Evolutionary conservation across 2,113 vertebrate genomes (phyloP), one percentile per base, ranked within the genome.

Genomic region (Merops nubicus): DNA sequence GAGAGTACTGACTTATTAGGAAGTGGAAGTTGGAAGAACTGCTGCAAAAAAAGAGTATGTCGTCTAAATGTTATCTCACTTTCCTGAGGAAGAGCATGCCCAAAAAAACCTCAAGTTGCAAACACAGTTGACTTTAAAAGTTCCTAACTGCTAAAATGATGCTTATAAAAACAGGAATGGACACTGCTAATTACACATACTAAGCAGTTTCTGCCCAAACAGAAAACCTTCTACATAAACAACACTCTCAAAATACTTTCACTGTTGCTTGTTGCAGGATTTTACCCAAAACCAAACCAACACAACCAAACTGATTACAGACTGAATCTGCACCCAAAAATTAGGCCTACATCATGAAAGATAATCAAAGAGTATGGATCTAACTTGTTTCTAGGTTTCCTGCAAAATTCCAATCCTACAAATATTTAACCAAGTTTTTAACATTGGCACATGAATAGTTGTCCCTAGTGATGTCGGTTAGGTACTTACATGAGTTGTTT

Each of bases 81-180:
- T 96, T 92, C 38, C 74, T 75, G 74, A 92, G 89, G 56, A 92
- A 62, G 15, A 79, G 23, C 17, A 51, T 33, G 81, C 82, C 81
- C 64, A 76, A 89, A 91, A 93, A 95, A 89, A 62, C 22, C 76
- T 96, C 96, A 96, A 82, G 85, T 62, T 80, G 94, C 89, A 92
- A 96, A 78, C 51, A 85, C 31, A 89, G 85, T 76, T n/a, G 5
- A 92, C 89, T 94, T 96, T 92, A 80, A 93, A 89, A 91, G 83
- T 85, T 96, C 69, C 51, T 95, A 91, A 93, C 83, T 83, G 59
- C 80, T 89, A 62, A 96, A 93, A 91, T 69, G 47, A 29, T 74
- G 28, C 45, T 91, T 95, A 85, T 65, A 77, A 90, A 93, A 86
- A 11, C 50, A 90, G 86, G 72, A 93, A 93, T 80, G 96, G 97